Evolutionary conservation across 2,113 vertebrate genomes (phyloP).

Genomic region (Apistogramma diplotaenia): DNA sequence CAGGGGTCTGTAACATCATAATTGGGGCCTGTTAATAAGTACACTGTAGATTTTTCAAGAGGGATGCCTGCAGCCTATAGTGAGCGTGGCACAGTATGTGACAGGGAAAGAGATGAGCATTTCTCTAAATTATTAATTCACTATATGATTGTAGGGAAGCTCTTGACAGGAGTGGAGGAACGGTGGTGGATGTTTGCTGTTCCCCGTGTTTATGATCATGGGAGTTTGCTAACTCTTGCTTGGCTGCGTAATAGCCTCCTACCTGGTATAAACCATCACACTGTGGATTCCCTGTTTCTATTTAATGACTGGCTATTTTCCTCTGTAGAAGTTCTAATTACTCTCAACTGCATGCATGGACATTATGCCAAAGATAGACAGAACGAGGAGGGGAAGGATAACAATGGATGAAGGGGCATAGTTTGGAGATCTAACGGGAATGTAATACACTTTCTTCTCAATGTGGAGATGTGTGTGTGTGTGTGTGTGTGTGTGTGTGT

Average conservation of each 20-base stretch:
- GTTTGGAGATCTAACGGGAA: slow-evolving; percentile 21
- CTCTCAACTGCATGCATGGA: slow-evolving; percentile 44
- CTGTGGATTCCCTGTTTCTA: slow-evolving; percentile 42
- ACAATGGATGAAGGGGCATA: slow-evolving; percentile 12
- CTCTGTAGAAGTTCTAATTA: slow-evolving; percentile 61
- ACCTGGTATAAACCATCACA: slow-evolving; percentile 54
- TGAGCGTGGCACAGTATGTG: background rate
- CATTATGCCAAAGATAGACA: slow-evolving; percentile 37
- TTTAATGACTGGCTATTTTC: slow-evolving; percentile 63
- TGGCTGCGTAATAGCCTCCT: slow-evolving; percentile 55
- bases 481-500: background rate
- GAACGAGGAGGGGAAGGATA: background rate
- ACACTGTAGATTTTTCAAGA: background rate
- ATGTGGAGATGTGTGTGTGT: slow-evolving; percentile 25
- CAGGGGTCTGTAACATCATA: background rate
- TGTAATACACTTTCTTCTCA: slow-evolving; percentile 25
- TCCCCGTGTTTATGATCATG: slow-evolving; percentile 51
- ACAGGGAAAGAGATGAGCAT: slow-evolving; percentile 14
- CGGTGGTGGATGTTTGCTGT: slow-evolving; percentile 54
- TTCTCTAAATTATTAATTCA: slow-evolving; percentile 48
- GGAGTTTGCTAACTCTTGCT: slow-evolving; percentile 59
- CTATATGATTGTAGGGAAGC: slow-evolving; percentile 34
- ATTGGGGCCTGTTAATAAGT: background rate
- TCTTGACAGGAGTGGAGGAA: slow-evolving; percentile 12
- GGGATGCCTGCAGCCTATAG: background rate